These are phyloP conservation scores for Danionella dracula DNA, from an alignment of 2,797 vertebrate species.

Conservation along the genomic window DNA sequence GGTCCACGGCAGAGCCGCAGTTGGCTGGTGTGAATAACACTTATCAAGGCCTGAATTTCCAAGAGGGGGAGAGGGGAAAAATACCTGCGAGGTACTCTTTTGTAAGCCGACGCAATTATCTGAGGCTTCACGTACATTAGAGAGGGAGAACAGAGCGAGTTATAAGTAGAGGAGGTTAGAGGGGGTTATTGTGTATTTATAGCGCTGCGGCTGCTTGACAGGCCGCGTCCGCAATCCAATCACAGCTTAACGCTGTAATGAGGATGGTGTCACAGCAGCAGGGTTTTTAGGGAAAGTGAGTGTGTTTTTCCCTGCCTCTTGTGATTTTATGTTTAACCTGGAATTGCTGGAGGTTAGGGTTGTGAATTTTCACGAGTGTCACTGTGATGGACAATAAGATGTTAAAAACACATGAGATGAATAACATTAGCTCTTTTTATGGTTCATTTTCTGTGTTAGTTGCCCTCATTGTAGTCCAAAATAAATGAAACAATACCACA, in stretches of 20 bases:
- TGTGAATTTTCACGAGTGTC: slow-evolving; percentile 23
- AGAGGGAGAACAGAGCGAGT: slow-evolving; percentile 54
- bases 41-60: slow-evolving; percentile 63
- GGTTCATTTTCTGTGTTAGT: not conserved
- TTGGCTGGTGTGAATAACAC: slow-evolving; percentile 58
- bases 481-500: no score
- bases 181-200: slow-evolving; percentile 46
- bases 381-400: slow-evolving; percentile 27
- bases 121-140: slow-evolving; percentile 67
- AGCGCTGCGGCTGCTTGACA: slow-evolving; percentile 39
- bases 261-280: slow-evolving; percentile 28
- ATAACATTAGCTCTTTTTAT: slow-evolving; percentile 18
- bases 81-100: slow-evolving; percentile 46
- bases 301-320: slow-evolving; percentile 33
- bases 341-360: slow-evolving; percentile 28
- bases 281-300: slow-evolving; percentile 40
- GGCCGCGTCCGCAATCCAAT: slow-evolving; percentile 40
- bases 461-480: not conserved
- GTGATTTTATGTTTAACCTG: slow-evolving; percentile 43
- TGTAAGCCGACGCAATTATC: slow-evolving; percentile 68
- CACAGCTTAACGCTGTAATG: slow-evolving; percentile 40
- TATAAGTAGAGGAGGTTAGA: slow-evolving; percentile 38
- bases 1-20: slow-evolving; percentile 5
- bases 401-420: slow-evolving; percentile 39
- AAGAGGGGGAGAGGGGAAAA: slow-evolving; percentile 43